Evolutionary conservation across 2,888 invertebrate species (phyloP), one percentile per base, ranked within the genome.

Genomic region (Dryococelus australis): DNA sequence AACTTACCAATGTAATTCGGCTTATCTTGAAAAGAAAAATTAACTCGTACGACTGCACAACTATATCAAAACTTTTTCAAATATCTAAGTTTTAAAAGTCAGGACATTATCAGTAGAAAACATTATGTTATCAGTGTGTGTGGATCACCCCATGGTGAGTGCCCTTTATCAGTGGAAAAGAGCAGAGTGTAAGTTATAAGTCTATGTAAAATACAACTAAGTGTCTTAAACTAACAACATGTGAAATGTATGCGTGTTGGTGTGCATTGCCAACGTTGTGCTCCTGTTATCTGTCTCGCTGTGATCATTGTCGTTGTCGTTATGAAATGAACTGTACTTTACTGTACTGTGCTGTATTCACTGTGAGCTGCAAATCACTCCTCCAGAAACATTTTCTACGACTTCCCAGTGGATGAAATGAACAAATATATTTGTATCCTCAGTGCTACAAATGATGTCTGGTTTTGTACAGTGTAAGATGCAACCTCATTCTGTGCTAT

Each of bases 261-360:
- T 43, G 43, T 35, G 43, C 83, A 28, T 43, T n/a, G 35, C 83
- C 28, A 27, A 35, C 43, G 3, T 83, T 83, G 83, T 83, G 83
- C 83, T 83, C 28, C 83, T 83, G 83, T 83, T 83, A 83, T 83
- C 28, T 83, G 24, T 83, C 35, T 83, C 83, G 43, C 83, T 83
- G 83, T 83, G 83, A 83, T 83, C 83, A 35, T 83, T 83, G 83
- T 83, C 83, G 35, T 83, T 13, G 35, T 43, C 26, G 35, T 83
- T 43, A 83, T 24, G 16, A 83, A 43, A 35, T 16, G 28, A 83
- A 83, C 43, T 43, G 43, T 83, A 43, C 83, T 83, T 8, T 28
- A 83, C 35, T 35, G 43, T 43, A 28, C 43, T 24, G 28, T 83
- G 83, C 43, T 83, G 43, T 83, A 83, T 35, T 20, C 13, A 83